Percentiles rank a stretch among this genome's conserved stretches.
phyloP scores from a whole-genome alignment of 2,113 vertebrate genomes.

The Cynocephalus volans region DNA sequence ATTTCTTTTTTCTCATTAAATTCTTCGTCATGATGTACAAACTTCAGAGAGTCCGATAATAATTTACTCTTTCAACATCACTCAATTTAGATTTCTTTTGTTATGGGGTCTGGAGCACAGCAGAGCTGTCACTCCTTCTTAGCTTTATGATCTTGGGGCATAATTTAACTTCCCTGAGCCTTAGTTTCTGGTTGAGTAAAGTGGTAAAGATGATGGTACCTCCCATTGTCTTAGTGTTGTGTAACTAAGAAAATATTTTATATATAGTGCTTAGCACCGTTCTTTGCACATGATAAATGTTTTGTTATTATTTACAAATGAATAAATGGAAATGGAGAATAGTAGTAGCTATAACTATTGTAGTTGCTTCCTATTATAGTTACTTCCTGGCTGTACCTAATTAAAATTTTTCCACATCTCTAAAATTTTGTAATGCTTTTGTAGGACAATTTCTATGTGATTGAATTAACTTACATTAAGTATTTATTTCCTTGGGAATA shows the following conservation, averaged over 20 bases:
- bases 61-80: constrained; percentile 2
- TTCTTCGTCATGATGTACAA: constrained; percentile 16
- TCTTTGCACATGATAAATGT: background rate
- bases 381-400: background rate
- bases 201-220: background rate
- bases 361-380: background rate
- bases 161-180: constrained; percentile 17
- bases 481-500: constrained; percentile 29
- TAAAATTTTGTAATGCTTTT: constrained; percentile 18
- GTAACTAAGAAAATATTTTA: constrained; percentile 53
- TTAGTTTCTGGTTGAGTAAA: constrained; percentile 49
- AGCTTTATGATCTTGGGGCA: background rate
- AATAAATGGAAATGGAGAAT: background rate
- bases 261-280: constrained; percentile 4
- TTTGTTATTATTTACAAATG: constrained; percentile 48
- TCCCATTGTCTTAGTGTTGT: background rate
- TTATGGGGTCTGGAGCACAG: background rate
- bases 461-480: constrained; percentile 4
- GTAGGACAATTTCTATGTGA: background rate
- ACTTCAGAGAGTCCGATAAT: background rate
- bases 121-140: background rate
- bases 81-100: constrained; percentile 53
- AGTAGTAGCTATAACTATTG: background rate
- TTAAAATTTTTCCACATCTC: constrained; percentile 16
- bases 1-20: constrained; percentile 52